Evolutionary conservation across 2,113 vertebrate species (phyloP).

Genomic region (Smithornis capensis): DNA sequence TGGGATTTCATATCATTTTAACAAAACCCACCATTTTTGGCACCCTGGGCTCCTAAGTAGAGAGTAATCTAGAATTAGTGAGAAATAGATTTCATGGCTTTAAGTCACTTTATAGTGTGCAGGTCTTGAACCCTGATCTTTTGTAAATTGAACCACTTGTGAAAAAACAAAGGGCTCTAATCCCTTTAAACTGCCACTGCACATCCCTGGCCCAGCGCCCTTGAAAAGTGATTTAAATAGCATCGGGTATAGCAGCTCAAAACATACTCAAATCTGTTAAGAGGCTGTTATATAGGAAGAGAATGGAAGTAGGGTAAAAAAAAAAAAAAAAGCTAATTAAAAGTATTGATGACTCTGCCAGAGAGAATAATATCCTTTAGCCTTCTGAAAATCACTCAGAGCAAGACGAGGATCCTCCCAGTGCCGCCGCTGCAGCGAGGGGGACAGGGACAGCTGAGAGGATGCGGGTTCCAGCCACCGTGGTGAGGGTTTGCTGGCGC

Average conservation of each 20-base stretch:
- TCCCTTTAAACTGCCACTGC: slow-evolving; percentile 68
- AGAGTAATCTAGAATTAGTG: slow-evolving; percentile 73
- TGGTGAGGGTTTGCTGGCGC: accelerated
- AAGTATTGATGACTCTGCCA: slow-evolving; percentile 57
- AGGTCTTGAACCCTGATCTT: slow-evolving; percentile 70
- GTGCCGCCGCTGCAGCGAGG: accelerated
- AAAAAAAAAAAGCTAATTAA: slow-evolving; percentile 56
- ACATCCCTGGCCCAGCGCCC: slow-evolving; percentile 66
- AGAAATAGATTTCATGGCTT: slow-evolving; percentile 73
- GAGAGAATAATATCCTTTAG: slow-evolving; percentile 40
- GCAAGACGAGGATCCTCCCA: not conserved
- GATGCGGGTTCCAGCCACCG: not conserved
- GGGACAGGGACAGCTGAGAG: not conserved
- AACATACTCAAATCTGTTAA: slow-evolving; percentile 53
- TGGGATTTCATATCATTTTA: slow-evolving; percentile 65
- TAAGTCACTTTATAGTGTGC: slow-evolving; percentile 70
- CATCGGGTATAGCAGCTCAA: slow-evolving; percentile 41
- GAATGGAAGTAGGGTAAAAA: not conserved
- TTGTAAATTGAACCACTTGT: slow-evolving; percentile 72
- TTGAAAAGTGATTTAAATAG: slow-evolving; percentile 64
- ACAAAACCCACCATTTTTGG: slow-evolving; percentile 61
- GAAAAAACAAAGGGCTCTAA: slow-evolving; percentile 70
- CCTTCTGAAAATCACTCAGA: not conserved
- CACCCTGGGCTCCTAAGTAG: slow-evolving; percentile 69
- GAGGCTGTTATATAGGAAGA: slow-evolving; percentile 22